These are phyloP conservation scores for Apis laboriosa DNA, from an alignment of 1,140 invertebrate genomes.

Conservation along the genomic window DNA sequence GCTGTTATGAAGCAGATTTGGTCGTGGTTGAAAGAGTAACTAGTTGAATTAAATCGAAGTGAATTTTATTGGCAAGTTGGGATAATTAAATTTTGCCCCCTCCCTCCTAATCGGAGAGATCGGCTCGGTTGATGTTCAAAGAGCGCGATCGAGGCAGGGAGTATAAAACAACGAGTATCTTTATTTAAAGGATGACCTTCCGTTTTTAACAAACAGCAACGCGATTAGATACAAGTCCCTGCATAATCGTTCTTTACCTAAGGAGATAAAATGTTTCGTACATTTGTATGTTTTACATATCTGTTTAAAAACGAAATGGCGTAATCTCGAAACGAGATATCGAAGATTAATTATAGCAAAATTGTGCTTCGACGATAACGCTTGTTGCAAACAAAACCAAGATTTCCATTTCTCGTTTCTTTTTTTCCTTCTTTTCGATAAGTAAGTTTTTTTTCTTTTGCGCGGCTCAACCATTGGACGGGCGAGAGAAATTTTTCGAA, in stretches of 20 bases:
- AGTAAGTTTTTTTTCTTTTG: no score
- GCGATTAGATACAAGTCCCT: conserved; percentile 43
- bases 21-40: no score
- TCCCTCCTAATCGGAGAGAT: background rate
- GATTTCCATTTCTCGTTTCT: no score
- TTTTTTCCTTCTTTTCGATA: no score
- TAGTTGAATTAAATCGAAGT: no score
- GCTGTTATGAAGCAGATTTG: no score
- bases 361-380: background rate
- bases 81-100: no score
- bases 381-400: background rate
- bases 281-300: conserved; percentile 24
- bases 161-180: conserved; percentile 7
- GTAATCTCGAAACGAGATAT: background rate
- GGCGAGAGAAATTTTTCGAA: no score
- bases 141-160: no score
- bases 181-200: conserved; percentile 40
- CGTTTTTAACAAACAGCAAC: conserved; percentile 29
- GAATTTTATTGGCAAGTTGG: no score
- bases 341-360: background rate
- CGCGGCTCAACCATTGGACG: no score
- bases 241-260: conserved; percentile 34
- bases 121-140: background rate
- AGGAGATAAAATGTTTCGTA: conserved; percentile 24
- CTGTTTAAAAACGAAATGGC: conserved; percentile 18